Evolutionary conservation across 2,888 invertebrate genomes (phyloP).

Genomic region (Dione juno): DNA sequence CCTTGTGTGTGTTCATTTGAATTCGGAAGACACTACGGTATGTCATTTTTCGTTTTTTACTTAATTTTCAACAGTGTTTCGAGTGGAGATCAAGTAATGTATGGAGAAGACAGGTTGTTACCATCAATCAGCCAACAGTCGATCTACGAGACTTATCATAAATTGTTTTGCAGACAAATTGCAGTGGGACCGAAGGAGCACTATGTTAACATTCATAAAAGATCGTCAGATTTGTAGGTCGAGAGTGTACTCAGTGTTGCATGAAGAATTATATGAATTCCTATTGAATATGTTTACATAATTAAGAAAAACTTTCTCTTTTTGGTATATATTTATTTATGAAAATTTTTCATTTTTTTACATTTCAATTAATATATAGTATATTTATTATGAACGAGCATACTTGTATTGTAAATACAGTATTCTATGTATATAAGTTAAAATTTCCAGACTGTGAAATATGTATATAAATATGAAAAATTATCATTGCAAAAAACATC

Average conservation of each 20-base stretch:
- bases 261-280: conserved; percentile 37
- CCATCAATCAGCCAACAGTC: background rate
- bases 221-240: conserved; percentile 52
- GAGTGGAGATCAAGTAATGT: background rate
- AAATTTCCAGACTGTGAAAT: no score
- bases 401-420: no score
- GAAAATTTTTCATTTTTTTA: background rate
- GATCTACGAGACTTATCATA: background rate
- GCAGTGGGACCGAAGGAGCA: conserved; percentile 28
- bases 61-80: background rate
- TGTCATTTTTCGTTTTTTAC: conserved; percentile 39
- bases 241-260: conserved; percentile 39
- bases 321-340: conserved; percentile 1
- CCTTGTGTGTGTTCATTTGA: conserved; percentile 58
- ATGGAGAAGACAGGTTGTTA: background rate
- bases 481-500: no score
- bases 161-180: conserved; percentile 21
- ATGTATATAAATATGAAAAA: no score
- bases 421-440: no score
- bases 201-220: conserved; percentile 59
- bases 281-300: conserved; percentile 40
- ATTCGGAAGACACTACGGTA: conserved; percentile 63
- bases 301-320: conserved; percentile 33
- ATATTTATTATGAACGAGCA: no score
- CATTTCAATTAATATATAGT: no score